Conservation (phyloP, 2,797 vertebrate genomes). For the Anniella stebbinsi region DNA sequence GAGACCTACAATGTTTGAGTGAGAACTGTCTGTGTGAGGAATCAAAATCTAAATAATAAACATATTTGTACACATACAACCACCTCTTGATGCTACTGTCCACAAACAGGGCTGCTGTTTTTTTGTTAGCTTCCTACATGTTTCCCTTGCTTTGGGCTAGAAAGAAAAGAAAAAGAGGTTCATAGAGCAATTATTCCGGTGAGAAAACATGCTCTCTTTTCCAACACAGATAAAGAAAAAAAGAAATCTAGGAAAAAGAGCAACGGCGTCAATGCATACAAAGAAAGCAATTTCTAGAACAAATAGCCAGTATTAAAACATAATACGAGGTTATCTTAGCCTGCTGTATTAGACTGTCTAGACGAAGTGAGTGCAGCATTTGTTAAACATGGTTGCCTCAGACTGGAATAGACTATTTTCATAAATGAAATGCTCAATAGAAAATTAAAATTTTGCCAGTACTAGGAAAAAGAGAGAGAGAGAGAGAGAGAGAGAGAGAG, state of each 20-base stretch:
- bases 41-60: conserved; percentile 50
- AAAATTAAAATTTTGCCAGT: not conserved
- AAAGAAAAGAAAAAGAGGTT: conserved; percentile 32
- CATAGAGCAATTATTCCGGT: conserved; percentile 44
- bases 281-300: conserved; percentile 53
- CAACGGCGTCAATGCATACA: conserved; percentile 22
- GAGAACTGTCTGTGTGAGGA: not conserved
- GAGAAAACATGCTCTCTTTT: conserved; percentile 22
- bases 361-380: conserved; percentile 41
- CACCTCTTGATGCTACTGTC: conserved; percentile 24
- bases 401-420: conserved; percentile 23
- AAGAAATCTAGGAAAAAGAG: not conserved
- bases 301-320: conserved; percentile 54
- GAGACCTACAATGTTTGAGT: not conserved
- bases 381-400: conserved; percentile 50
- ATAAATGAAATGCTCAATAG: conserved; percentile 37
- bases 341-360: conserved; percentile 55
- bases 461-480: not conserved
- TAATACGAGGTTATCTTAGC: conserved; percentile 34
- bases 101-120: not conserved
- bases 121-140: not conserved
- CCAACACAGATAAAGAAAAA: conserved; percentile 5
- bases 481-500: not conserved
- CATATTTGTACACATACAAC: conserved; percentile 20
- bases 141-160: conserved; percentile 19